A percentile compares a stretch with the other conserved stretches of the same genome.
Evolutionary conservation across 2,797 vertebrate species (phyloP).

Genomic region (Phoxinus dragarum): DNA sequence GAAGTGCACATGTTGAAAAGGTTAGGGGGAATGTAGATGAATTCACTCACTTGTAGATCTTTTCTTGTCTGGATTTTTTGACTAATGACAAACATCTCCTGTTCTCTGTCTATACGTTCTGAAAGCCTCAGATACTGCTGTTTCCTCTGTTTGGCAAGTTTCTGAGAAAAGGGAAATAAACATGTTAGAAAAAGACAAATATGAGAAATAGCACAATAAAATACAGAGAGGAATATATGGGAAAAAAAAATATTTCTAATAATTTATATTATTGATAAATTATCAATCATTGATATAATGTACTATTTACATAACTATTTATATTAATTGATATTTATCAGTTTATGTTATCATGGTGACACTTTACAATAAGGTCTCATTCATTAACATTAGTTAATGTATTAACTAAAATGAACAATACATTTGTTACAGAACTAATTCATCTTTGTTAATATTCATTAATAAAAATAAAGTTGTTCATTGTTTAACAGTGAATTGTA

Average conservation of each 20-base stretch:
- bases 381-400: too few relatives aligned
- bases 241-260: too few relatives aligned
- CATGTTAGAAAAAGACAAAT: neutral
- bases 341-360: too few relatives aligned
- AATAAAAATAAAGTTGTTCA: too few relatives aligned
- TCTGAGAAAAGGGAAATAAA: constrained; percentile 72
- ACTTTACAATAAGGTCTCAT: too few relatives aligned
- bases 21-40: neutral
- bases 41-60: constrained; percentile 89
- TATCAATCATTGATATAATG: neutral
- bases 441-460: too few relatives aligned
- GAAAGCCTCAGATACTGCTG: constrained; percentile 86
- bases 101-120: constrained; percentile 91
- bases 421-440: too few relatives aligned
- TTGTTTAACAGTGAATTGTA: neutral
- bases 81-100: constrained; percentile 88
- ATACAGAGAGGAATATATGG: neutral
- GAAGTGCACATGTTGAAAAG: neutral
- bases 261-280: neutral
- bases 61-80: constrained; percentile 97
- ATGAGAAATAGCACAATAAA: neutral
- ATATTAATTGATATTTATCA: neutral
- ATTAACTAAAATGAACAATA: too few relatives aligned
- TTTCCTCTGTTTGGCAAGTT: constrained; percentile 81
- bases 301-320: neutral